Evolutionary conservation across 2,797 vertebrate species (phyloP), one percentile per base, ranked within the genome.

Genomic region (Anolis apletophallus): DNA sequence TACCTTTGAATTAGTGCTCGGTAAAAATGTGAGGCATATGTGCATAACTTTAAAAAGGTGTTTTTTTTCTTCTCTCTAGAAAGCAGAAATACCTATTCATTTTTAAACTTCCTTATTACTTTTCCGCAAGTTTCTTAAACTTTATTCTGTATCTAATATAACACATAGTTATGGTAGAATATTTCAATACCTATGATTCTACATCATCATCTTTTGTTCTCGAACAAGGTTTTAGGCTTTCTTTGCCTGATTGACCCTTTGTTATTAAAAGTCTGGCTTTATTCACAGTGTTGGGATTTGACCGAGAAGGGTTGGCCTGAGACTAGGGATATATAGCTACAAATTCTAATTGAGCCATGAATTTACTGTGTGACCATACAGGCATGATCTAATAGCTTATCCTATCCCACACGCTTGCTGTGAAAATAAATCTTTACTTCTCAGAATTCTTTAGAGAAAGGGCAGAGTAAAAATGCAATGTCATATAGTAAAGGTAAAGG

Each of bases 241-340:
- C 19, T 79, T 79, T 79, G 71, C 46, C 21, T 61, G n/a, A 50
- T 72, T 61, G 23, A 23, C 32, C 36, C 9, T 77, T 55, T 17
- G 29, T 79, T 85, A 80, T 80, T 80, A 64, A n/a, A 46, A n/a
- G 34, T 61, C 67, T 32, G 34, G 55, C 67, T 85, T 72, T 61
- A n/a, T 61, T 14, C 16, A 29, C 34, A 46, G 29, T 7, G 19
- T 26, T 72, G 54, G 52, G 21, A 13, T 79, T 68, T 26, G 12
- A 72, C 36, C 23, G 64, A n/a, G 40, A 21, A 52, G n/a, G n/a
- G n/a, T 29, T 26, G n/a, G 64, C 64, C 59, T 79, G 59, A 52
- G 40, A 64, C 36, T 50, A 13, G 36, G 14, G 57, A 59, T 34
- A 71, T 1, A 17, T n/a, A 46, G 19, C n/a, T 72, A 29, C 36